Base-by-base conservation (phyloP, 1,140 invertebrate genomes). In the Prorops nasuta region DNA sequence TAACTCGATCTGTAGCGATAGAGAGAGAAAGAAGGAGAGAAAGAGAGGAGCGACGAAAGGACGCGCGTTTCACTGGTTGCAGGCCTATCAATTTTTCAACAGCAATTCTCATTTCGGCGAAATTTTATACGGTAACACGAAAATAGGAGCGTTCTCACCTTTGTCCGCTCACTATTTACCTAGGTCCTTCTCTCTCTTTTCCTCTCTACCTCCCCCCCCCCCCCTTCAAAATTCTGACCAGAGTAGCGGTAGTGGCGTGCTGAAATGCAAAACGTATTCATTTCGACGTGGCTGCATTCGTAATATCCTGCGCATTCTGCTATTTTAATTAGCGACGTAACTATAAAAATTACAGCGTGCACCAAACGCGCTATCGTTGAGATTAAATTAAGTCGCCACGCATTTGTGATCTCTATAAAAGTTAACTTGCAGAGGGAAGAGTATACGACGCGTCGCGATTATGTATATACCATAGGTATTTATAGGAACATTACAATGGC, bases 91-190 rank as follows among this genome's bases (percentile, higher is more conserved):
- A 67, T 61, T 61, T 66, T 67, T 64, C 60, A 67, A 56, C 56
- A 64, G 64, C 60, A 67, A 67, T 67, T 65, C 59, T 67, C 60
- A 65, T 67, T 65, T 58, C 58, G 62, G 31, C 46, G 51, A 54
- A 64, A 63, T 67, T 61, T 62, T 54, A 60, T 54, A 56, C 49
- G 52, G 55, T 62, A 56, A 63, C n/a, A n/a, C n/a, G 62, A 62
- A 64, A 61, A 65, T 64, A 64, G 58, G 47, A 55, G 44, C 47
- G 17, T 38, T 43, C 36, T 49, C 43, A 43, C 44, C 44, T 36
- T 41, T 44, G n/a, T 1, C 38, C 24, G 10, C 24, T 28, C 24
- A 6, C 24, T 4, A 4, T 47, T 62, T 63, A 61, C 59, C 57
- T 44, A 50, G 47, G 31, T 31, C 32, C 44, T 34, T 41, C 8